Conservation (phyloP, 2,113 vertebrate genomes). For the Petrocephalus zakoni region DNA sequence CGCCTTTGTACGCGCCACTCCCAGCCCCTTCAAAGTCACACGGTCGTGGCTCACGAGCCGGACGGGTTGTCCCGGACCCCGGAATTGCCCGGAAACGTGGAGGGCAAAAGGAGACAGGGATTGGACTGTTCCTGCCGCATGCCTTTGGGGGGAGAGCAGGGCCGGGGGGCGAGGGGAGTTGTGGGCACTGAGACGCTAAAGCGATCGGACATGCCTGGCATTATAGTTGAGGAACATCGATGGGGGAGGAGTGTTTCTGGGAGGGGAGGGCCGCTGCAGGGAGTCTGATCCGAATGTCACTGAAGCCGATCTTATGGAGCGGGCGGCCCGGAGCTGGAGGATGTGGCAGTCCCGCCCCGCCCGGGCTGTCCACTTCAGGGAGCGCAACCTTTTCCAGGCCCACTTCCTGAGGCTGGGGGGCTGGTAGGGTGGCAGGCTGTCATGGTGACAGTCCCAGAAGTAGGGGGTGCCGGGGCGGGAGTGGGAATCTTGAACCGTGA, state of each 20-base stretch:
- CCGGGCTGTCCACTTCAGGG: constrained; percentile 36
- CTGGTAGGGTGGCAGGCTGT: background rate
- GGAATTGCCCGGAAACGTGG: constrained; percentile 34
- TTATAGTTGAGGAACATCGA: constrained; percentile 42
- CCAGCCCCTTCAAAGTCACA: background rate
- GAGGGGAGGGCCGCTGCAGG: constrained; percentile 34
- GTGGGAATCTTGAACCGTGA: constrained; percentile 22
- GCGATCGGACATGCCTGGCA: constrained; percentile 64
- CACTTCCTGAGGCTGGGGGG: background rate
- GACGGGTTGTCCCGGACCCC: background rate
- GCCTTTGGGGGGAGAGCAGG: constrained; percentile 17
- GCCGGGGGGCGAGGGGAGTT: constrained; percentile 21
- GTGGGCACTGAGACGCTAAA: constrained; percentile 59
- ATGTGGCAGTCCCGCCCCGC: constrained; percentile 55
- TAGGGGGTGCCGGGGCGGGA: background rate
- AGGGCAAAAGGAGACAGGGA: constrained; percentile 34
- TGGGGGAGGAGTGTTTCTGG: constrained; percentile 12
- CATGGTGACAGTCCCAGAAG: background rate
- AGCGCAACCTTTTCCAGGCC: constrained; percentile 25
- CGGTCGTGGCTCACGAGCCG: background rate
- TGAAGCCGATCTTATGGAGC: constrained; percentile 66
- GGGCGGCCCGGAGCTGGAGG: constrained; percentile 64
- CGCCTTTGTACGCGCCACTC: background rate
- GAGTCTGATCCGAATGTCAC: constrained; percentile 68
- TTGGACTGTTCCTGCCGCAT: constrained; percentile 20